These are phyloP conservation scores for Patiria pectinifera DNA, from an alignment of 53 echinoderm and acorn worm species.

Conservation along the genomic window DNA sequence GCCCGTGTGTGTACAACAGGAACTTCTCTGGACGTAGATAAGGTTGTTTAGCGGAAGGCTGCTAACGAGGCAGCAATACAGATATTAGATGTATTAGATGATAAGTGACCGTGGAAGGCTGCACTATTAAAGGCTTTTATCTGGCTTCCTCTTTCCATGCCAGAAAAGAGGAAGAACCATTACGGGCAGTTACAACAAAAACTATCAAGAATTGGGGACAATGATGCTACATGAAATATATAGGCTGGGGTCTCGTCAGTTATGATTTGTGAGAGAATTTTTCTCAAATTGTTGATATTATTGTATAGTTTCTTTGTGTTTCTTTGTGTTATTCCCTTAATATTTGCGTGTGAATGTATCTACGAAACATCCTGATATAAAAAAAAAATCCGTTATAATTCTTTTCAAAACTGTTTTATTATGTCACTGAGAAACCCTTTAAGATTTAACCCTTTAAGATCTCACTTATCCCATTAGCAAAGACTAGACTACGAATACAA, in stretches of 20 bases:
- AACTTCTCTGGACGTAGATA: constrained; percentile 24
- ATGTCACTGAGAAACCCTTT: too few species aligned
- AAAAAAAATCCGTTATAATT: too few species aligned
- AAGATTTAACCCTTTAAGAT: too few species aligned
- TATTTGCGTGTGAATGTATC: too few species aligned
- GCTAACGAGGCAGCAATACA: constrained; percentile 50
- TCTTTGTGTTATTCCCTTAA: too few species aligned
- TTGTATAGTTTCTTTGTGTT: too few species aligned
- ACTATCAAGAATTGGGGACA: not conserved
- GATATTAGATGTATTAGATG: constrained; percentile 43
- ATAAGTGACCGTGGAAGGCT: not conserved
- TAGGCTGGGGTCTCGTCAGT: not conserved
- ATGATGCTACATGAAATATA: not conserved
- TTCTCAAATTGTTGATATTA: not conserved
- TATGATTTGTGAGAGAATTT: not conserved
- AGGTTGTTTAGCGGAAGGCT: constrained; percentile 21
- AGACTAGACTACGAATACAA: too few species aligned
- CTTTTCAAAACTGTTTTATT: too few species aligned
- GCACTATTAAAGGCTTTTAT: not conserved
- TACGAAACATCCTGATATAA: too few species aligned
- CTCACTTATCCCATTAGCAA: too few species aligned
- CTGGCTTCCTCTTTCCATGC: not conserved
- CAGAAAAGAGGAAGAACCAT: not conserved
- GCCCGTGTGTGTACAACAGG: constrained; percentile 1
- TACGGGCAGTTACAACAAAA: not conserved